phyloP scores from a whole-genome alignment of 2,797 vertebrate genomes.

The Scolopax bukidnonensis region DNA sequence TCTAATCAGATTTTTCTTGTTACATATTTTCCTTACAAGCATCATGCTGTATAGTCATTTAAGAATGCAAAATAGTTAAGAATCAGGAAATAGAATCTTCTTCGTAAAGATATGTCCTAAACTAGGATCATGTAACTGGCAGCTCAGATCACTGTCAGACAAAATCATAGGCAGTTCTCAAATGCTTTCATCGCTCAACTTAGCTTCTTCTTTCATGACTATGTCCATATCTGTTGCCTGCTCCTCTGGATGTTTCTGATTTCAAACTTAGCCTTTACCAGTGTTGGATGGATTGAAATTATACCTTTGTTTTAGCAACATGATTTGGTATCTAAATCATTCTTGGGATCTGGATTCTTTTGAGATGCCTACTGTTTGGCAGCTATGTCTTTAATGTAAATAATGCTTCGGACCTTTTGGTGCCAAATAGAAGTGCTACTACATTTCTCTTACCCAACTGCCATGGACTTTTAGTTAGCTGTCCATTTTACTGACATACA shows the following conservation, averaged over 20 bases:
- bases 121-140: background rate
- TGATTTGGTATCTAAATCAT: background rate
- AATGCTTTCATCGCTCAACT: background rate
- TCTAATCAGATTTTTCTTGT: background rate
- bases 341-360: background rate
- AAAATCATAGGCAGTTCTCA: background rate
- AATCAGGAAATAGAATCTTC: background rate
- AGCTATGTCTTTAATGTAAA: background rate
- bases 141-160: background rate
- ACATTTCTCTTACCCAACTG: background rate
- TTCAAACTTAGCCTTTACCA: background rate
- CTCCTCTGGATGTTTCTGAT: fast-evolving
- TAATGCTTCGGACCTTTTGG: background rate
- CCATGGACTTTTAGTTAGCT: background rate
- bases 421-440: background rate
- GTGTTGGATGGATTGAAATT: background rate
- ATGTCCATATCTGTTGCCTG: background rate
- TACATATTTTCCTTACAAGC: background rate
- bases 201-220: background rate
- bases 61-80: background rate
- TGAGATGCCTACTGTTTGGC: background rate
- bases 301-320: background rate
- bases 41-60: background rate
- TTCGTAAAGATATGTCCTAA: background rate
- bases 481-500: background rate